Base-by-base conservation (phyloP, 2,888 invertebrate genomes). In the Lysandra coridon region DNA sequence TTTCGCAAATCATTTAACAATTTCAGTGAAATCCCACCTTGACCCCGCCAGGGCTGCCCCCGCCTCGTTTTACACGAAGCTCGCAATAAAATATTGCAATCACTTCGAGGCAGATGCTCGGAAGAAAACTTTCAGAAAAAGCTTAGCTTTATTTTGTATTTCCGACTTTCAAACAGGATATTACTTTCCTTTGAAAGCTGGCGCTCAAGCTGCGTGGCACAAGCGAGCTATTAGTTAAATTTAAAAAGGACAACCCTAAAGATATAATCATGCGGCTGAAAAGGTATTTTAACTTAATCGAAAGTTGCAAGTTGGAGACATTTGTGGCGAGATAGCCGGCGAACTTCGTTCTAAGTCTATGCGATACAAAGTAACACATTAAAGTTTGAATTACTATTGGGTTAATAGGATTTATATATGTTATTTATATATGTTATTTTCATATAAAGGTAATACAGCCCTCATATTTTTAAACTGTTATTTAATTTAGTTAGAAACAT, bases 1-100 rank as follows among this genome's bases (percentile, higher is more conserved):
- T 89, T 88, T 84, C 84, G 86, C 87, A 90, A 90, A 91, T 89
- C 88, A 89, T 87, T 87, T 84, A 80, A 81, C 80, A 81, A 81
- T 81, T 83, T 80, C 53, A 80, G 80, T 78, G 80, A 81, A 81
- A 79, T 80, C 69, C 80, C 74, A 79, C 83, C 81, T 81, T 82
- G 82, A 83, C 81, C 82, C 75, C 33, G 33, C 76, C 62, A 75
- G 79, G 49, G 79, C 75, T 79, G 75, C 49, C 60, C 49, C 69
- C 57, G 40, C 69, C 30, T 17, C 33, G 33, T 14, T 69, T 69
- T 37, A 69, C 37, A 69, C 12, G 30, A 37, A 69, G 69, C 69
- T 37, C 14, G 33, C 33, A 69, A 69, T 64, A 64, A 30, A 64
- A 64, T 69, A 69, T 69, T 33, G 33, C 69, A 69, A 69, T 69